Base-by-base conservation (phyloP, 2,888 invertebrate genomes). In the Mesochorus sp. region DNA sequence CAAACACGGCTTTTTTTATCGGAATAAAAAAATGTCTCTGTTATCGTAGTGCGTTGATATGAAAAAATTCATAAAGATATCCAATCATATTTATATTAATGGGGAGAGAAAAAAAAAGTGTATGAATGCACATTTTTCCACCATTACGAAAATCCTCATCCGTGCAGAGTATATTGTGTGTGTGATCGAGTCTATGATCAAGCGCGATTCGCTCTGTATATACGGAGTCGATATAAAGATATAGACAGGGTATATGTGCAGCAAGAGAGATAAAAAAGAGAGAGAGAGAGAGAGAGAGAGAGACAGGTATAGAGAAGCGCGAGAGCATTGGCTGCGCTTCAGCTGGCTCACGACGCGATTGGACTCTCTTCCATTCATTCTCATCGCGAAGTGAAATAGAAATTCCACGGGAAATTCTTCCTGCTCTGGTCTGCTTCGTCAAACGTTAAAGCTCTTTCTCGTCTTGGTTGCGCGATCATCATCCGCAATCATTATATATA, bases 351-450 rank as follows among this genome's bases (percentile, higher is more conserved):
- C 28, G 44, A 73, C 57, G n/a, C n/a, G 31, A 68, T 68, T 31
- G 67, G 39, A 31, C 55, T 67, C 26, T 37, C n/a, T 1, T 39
- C 71, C 24, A 77, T 77, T 72, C 24, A 77, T 67, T 17, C 47
- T n/a, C 47, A n/a, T 10, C 10, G 49, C 2, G 39, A 47, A n/a
- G 57, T 68, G 31, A 68, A 73, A 78, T 73, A 73, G 73, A 64
- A 68, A 78, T 78, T 78, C 77, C 77, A n/a, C 28, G 26, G 39
- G n/a, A 55, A 44, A 55, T 70, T 59, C 47, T 57, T 47, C 59
- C 62, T 49, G 6, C 31, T 31, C n/a, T 51, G n/a, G n/a, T n/a
- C n/a, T n/a, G n/a, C 51, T 14, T 28, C 8, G 12, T 2, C 26
- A 19, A 34, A 24, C 19, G 44, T n/a, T n/a, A 57, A 31, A 34